A percentile compares a stretch with the other conserved stretches of the same genome.
These are phyloP conservation scores for Intellagama lesueurii DNA, from an alignment of 2,797 vertebrate genomes.

Conservation along the genomic window DNA sequence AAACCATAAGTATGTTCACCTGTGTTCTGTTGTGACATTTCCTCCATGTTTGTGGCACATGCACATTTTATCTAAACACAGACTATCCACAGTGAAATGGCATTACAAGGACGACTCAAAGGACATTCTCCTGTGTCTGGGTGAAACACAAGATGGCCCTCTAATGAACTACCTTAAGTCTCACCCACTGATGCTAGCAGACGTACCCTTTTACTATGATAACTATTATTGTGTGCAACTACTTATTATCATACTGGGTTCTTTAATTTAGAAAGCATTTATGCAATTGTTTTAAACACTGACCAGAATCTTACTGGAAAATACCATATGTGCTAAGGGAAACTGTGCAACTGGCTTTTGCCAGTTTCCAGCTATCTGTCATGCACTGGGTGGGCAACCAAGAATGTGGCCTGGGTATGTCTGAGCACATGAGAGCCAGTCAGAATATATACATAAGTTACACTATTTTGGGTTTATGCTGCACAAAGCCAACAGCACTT, in stretches of 20 bases:
- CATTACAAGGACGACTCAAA: background rate
- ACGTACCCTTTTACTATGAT: background rate
- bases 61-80: background rate
- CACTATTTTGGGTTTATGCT: too few species aligned
- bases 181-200: background rate
- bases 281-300: background rate
- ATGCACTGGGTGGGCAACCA: too few species aligned
- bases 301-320: too few species aligned
- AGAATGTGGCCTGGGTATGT: too few species aligned
- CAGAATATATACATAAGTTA: too few species aligned
- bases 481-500: too few species aligned
- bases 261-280: background rate
- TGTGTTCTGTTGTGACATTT: background rate
- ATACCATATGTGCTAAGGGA: too few species aligned
- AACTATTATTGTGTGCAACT: background rate
- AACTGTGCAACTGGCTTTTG: too few species aligned
- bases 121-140: background rate
- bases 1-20: background rate
- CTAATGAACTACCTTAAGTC: background rate
- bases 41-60: background rate
- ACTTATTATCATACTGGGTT: background rate
- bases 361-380: too few species aligned
- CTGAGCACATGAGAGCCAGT: too few species aligned
- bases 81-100: background rate
- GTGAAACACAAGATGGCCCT: background rate